A percentile compares a stretch with the other conserved stretches of the same genome.
These are phyloP conservation scores for Meliscaeva auricollis DNA, from an alignment of 2,888 invertebrate genomes.

Conservation along the genomic window DNA sequence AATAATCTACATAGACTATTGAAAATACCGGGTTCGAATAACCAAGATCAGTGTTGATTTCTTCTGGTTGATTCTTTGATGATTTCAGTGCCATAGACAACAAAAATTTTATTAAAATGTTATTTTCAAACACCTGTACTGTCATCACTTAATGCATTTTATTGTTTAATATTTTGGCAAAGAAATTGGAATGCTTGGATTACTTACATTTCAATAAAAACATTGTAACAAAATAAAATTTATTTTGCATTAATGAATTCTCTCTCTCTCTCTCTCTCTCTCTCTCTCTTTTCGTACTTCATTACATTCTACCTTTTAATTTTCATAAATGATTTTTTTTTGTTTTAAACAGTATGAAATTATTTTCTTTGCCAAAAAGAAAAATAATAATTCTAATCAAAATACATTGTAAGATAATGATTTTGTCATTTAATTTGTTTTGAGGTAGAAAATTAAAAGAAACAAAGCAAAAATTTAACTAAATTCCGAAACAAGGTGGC, in stretches of 20 bases:
- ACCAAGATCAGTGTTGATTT: no score
- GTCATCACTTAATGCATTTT: no score
- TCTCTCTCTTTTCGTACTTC: background rate
- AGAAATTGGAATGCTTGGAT: no score
- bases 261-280: background rate
- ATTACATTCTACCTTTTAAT: background rate
- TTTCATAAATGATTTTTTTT: background rate
- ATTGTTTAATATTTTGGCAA: no score
- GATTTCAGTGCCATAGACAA: no score
- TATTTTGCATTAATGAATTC: background rate
- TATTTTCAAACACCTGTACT: no score
- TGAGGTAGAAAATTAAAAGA: background rate
- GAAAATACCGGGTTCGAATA: no score
- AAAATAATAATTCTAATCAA: background rate
- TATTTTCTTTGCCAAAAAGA: constrained; percentile 10
- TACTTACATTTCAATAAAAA: background rate
- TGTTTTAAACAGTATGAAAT: background rate
- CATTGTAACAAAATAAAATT: background rate
- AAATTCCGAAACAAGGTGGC: background rate
- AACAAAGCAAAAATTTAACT: background rate
- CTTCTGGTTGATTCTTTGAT: no score
- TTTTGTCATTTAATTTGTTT: constrained; percentile 12
- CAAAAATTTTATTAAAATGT: no score
- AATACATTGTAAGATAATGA: constrained; percentile 20
- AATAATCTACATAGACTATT: no score